Percentiles rank a stretch among this genome's conserved stretches.
Conservation (phyloP, 2,113 vertebrate genomes). For the Apistogramma diplotaenia region DNA sequence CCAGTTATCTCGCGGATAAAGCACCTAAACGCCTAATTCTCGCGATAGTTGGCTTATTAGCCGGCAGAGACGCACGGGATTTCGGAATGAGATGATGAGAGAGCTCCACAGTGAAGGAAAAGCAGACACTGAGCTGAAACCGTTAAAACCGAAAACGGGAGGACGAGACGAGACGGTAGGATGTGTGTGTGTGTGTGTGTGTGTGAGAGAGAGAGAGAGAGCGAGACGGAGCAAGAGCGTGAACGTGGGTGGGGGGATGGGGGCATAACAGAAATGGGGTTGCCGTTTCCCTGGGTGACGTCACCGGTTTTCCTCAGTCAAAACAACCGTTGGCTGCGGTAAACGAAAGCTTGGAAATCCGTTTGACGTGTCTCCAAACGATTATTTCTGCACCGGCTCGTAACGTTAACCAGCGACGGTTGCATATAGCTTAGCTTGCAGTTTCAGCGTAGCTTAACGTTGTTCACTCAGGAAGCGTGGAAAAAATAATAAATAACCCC, state of each 20-base stretch:
- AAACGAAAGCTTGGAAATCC: slow-evolving; percentile 49
- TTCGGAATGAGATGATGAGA: slow-evolving; percentile 50
- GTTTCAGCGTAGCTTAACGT: background rate
- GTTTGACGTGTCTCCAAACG: background rate
- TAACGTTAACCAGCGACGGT: background rate
- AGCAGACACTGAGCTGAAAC: slow-evolving; percentile 4
- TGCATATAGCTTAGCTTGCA: background rate
- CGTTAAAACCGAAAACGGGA: background rate
- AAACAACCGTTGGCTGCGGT: slow-evolving; percentile 71
- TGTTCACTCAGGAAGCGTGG: background rate
- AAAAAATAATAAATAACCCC: background rate
- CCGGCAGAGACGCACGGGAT: slow-evolving; percentile 38
- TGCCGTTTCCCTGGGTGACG: slow-evolving; percentile 73
- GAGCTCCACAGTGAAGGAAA: slow-evolving; percentile 31
- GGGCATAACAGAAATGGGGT: slow-evolving; percentile 4
- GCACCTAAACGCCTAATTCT: slow-evolving; percentile 38
- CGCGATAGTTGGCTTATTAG: slow-evolving; percentile 67
- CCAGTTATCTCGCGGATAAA: background rate
- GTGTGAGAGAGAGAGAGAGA: background rate
- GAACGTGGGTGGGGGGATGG: background rate
- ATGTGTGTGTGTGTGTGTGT: background rate
- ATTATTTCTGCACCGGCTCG: background rate
- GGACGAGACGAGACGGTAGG: slow-evolving; percentile 39
- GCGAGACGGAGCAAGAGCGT: background rate
- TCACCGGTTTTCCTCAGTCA: slow-evolving; percentile 82